A percentile compares a stretch with the other conserved stretches of the same genome.
Evolutionary conservation across 2,797 vertebrate species (phyloP).

Genomic region (Toxotes lorentzi): DNA sequence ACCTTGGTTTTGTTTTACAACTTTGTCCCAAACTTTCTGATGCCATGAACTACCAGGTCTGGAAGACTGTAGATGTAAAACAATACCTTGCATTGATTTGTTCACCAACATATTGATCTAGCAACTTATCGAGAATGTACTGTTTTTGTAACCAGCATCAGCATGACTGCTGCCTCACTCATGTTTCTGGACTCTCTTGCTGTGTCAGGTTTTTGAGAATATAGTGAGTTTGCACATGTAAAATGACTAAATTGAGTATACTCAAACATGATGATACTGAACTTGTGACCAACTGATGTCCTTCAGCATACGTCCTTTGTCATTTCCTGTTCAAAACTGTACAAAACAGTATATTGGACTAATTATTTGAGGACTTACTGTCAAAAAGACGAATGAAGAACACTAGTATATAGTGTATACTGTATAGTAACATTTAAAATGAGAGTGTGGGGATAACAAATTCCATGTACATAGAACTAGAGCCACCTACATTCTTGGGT

Average conservation of each 20-base stretch:
- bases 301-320: neutral
- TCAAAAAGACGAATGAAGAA: neutral
- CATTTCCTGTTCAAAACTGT: neutral
- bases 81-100: no score
- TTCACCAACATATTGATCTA: neutral
- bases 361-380: neutral
- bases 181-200: neutral
- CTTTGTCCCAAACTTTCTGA: neutral
- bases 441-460: neutral
- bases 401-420: neutral
- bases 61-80: neutral
- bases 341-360: neutral
- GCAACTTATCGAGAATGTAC: neutral
- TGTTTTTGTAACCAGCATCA: neutral
- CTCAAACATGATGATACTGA: neutral
- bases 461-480: neutral
- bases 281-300: neutral
- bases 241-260: neutral
- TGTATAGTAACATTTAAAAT: neutral
- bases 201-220: neutral
- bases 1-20: neutral
- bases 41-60: neutral
- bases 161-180: neutral
- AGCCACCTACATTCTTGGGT: neutral
- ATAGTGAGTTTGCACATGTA: neutral